phyloP scores from a whole-genome alignment of 2,797 vertebrate species.

The Vipera latastei region DNA sequence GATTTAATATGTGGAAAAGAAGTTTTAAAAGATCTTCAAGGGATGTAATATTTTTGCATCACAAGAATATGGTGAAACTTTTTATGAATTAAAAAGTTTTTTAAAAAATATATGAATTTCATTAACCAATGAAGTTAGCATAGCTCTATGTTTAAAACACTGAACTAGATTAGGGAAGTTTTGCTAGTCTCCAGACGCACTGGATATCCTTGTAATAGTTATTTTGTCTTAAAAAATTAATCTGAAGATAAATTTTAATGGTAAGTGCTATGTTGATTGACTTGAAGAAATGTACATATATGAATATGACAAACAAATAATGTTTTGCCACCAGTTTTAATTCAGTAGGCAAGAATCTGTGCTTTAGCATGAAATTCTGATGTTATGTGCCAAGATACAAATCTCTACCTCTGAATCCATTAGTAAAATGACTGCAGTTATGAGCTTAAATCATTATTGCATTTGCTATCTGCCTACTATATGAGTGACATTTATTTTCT shows the following conservation, averaged over 20 bases:
- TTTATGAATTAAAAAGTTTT: not conserved
- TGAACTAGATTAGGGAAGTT: not conserved
- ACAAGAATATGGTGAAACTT: not conserved
- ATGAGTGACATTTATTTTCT: not conserved
- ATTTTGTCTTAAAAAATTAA: not conserved
- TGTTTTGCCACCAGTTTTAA: not conserved
- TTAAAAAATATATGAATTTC: not conserved
- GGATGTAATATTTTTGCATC: not conserved
- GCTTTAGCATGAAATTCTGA: not conserved
- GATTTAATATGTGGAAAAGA: slow-evolving; percentile 3
- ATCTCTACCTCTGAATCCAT: accelerated
- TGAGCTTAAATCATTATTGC: not conserved
- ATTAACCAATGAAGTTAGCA: not conserved
- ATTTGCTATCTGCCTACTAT: accelerated
- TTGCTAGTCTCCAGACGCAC: not conserved
- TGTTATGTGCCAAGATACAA: accelerated
- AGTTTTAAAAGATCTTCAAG: not conserved
- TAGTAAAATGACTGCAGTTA: not conserved
- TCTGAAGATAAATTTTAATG: not conserved
- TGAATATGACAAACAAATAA: not conserved
- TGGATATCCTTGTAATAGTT: not conserved
- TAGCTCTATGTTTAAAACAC: not conserved
- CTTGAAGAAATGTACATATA: not conserved
- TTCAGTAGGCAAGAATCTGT: not conserved
- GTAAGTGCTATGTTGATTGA: not conserved